Conservation (phyloP, 2,113 vertebrate genomes). For the Thymallus thymallus region DNA sequence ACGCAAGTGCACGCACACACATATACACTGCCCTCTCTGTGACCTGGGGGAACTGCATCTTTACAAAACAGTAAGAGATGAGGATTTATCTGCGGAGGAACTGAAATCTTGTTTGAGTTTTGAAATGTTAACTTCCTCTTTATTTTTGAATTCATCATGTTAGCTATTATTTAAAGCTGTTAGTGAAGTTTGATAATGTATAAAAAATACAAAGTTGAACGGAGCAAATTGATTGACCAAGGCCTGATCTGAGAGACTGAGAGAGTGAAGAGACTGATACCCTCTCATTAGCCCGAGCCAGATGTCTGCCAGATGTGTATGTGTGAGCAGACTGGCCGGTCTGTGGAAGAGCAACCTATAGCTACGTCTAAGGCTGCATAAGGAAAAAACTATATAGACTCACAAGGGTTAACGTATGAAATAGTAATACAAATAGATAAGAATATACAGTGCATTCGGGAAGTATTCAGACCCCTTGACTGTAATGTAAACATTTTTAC, state of each 20-base stretch:
- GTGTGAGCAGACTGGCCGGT: conserved; percentile 15
- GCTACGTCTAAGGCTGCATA: neutral
- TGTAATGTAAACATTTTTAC: too few relatives aligned
- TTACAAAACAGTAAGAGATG: neutral
- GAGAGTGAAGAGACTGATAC: conserved; percentile 38
- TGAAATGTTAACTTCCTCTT: neutral
- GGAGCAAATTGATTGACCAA: conserved; percentile 24
- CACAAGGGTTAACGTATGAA: neutral
- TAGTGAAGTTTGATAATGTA: neutral
- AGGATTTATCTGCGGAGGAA: neutral
- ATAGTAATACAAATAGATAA: neutral
- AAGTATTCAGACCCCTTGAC: too few relatives aligned
- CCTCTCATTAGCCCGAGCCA: conserved; percentile 65
- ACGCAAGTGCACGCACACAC: too few relatives aligned
- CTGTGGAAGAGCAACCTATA: neutral
- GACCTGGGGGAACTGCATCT: too few relatives aligned
- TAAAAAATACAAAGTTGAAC: neutral
- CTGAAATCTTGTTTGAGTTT: neutral
- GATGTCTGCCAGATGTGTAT: conserved; percentile 66
- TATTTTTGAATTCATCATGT: too few relatives aligned
- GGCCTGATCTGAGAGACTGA: neutral
- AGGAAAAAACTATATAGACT: neutral
- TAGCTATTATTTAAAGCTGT: conserved; percentile 15
- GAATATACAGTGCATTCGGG: too few relatives aligned
- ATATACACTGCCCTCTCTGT: neutral